These are phyloP conservation scores for Drosophila santomea DNA, from an alignment of 1,140 invertebrate genomes.

Conservation along the genomic window DNA sequence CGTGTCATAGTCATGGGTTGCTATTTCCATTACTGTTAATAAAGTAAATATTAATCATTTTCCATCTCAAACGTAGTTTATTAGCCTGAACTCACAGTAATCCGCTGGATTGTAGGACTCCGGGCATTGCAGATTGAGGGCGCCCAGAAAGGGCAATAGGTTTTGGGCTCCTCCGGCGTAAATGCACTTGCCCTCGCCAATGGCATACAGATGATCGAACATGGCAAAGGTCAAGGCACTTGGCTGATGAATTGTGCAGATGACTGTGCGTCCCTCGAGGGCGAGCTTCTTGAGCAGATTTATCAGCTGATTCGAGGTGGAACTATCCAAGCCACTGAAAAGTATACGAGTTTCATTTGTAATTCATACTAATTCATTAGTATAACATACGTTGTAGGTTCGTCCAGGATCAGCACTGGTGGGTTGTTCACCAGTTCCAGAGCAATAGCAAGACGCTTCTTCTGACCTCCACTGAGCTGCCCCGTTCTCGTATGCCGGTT, in stretches of 20 bases:
- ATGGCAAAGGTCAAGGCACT: slow-evolving; percentile 94
- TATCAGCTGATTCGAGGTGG: slow-evolving; percentile 95
- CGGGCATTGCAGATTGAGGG: slow-evolving; percentile 91
- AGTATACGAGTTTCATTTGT: slow-evolving; percentile 1
- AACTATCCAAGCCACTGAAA: slow-evolving; percentile 94
- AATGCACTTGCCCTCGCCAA: slow-evolving; percentile 92
- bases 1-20: slow-evolving; percentile 91
- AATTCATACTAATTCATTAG: too few species aligned
- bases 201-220: slow-evolving; percentile 95
- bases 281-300: slow-evolving; percentile 92
- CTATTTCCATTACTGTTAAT: slow-evolving; percentile 92
- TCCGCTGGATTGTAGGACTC: slow-evolving; percentile 96
- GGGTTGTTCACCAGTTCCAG: slow-evolving; percentile 94
- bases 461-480: slow-evolving; percentile 93
- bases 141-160: slow-evolving; percentile 91
- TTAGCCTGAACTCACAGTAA: slow-evolving; percentile 88
- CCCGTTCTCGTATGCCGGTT: slow-evolving; percentile 88
- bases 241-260: slow-evolving; percentile 97
- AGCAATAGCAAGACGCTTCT: slow-evolving; percentile 94
- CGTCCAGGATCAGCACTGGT: slow-evolving; percentile 95
- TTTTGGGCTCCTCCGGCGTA: slow-evolving; percentile 91
- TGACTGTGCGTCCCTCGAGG: slow-evolving; percentile 94
- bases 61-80: not conserved
- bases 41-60: not conserved
- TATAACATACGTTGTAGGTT: slow-evolving; percentile 94